Evolutionary conservation across 2,888 invertebrate genomes (phyloP), one percentile per base, ranked within the genome.

Genomic region (Argynnis bischoffii): DNA sequence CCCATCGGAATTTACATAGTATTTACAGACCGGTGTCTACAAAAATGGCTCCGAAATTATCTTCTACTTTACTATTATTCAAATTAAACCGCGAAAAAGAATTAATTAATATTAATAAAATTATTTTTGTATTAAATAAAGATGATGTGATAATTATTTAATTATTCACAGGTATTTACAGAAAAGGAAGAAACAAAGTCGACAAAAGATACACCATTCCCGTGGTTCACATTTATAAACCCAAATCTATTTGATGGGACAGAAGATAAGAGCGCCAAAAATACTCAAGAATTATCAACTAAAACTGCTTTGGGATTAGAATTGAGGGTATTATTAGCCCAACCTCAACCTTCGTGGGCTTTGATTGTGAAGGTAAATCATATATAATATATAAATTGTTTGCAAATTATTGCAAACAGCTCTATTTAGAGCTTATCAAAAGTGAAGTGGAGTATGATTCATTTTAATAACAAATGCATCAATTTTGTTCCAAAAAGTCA

Each of bases 311-410:
- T 96, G 14, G 94, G 95, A 0, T 81, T 97, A 66, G 97, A 97
- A 76, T 81, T 97, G 41, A 94, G 94, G 57, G 95, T 97, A 0
- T 79, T 97, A 50, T 81, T 96, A 65, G 94, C 95, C 0, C 96
- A 96, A 77, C 97, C 97, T 0, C 96, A 96, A 78, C 95, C 96
- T 0, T 95, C 95, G 63, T 97, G 97, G 97, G 89, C 95, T 0
- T 93, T 95, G 72, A 83, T 97, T 26, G 90, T 97, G 0, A 96
- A 96, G 93, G 96, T 96, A 47, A 18, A n/a, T 21, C 21, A 59
- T 46, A 53, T 61, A 15, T n/a, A n/a, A n/a, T n/a, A n/a, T n/a
- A n/a, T n/a, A n/a, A n/a, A n/a, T n/a, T n/a, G n/a, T n/a, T n/a
- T n/a, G n/a, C n/a, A n/a, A n/a, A n/a, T n/a, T n/a, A n/a, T n/a